These are phyloP conservation scores for Oxytorus armatus DNA, from an alignment of 2,888 invertebrate genomes.

Conservation along the genomic window DNA sequence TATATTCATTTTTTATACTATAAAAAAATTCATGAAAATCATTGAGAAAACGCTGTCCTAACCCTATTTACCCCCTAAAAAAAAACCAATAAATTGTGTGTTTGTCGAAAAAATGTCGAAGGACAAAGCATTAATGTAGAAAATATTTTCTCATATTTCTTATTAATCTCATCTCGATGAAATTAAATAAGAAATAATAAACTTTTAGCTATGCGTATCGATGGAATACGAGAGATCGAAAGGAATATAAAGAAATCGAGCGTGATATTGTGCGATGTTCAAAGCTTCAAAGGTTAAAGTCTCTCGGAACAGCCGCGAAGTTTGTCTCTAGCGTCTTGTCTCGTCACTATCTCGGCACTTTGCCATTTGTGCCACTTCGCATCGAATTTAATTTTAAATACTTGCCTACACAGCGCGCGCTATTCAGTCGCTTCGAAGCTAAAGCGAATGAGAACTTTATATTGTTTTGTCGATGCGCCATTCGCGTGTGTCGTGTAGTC, in stretches of 20 bases:
- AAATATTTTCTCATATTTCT: no score
- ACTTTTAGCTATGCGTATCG: no score
- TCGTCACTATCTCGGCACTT: slow-evolving; percentile 73
- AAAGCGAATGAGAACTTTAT: slow-evolving; percentile 9
- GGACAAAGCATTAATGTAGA: no score
- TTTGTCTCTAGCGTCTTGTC: slow-evolving; percentile 20
- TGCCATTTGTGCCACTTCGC: slow-evolving; percentile 83
- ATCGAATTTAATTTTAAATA: slow-evolving; percentile 83
- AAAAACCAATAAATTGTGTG: no score
- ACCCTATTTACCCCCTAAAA: no score
- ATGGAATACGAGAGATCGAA: not conserved
- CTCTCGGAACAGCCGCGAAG: slow-evolving; percentile 17
- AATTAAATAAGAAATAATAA: no score
- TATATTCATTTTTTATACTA: no score
- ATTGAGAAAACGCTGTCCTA: no score
- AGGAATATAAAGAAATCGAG: not conserved
- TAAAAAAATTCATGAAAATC: no score
- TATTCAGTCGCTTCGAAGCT: slow-evolving; percentile 47
- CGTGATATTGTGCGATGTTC: not conserved
- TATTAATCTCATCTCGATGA: no score
- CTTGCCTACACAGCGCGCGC: slow-evolving; percentile 66
- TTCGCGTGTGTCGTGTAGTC: slow-evolving; percentile 14
- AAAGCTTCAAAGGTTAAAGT: slow-evolving; percentile 22
- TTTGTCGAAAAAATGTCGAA: no score
- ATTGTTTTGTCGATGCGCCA: not conserved